These are phyloP conservation scores for Gonioctena quinquepunctata DNA, from an alignment of 1,140 invertebrate species.

Conservation along the genomic window DNA sequence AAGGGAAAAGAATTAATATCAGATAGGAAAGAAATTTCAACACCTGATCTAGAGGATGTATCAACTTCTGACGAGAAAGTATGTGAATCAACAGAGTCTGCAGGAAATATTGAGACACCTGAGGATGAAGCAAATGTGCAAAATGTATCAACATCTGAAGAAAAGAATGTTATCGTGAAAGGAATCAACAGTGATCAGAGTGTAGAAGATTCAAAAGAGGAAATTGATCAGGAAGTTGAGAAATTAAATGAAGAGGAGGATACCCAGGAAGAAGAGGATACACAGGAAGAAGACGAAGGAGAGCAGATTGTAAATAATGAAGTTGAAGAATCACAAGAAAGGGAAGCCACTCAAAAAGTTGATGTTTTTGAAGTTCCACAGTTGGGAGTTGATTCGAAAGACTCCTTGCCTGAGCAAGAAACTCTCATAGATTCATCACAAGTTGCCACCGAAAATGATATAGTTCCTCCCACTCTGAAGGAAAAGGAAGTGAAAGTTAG, in stretches of 20 bases:
- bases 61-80: too few species aligned
- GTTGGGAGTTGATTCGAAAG: background rate
- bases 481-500: conserved; percentile 3
- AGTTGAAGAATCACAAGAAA: background rate
- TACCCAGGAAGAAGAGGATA: background rate
- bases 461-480: background rate
- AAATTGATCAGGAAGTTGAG: background rate
- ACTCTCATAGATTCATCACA: background rate
- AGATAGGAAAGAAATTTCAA: too few species aligned
- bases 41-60: too few species aligned
- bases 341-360: background rate
- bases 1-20: too few species aligned
- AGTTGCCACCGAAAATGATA: background rate
- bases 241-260: background rate
- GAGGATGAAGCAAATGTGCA: background rate
- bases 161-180: too few species aligned
- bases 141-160: background rate
- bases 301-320: background rate
- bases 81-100: too few species aligned
- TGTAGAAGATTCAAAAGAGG: background rate
- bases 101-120: background rate
- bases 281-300: background rate
- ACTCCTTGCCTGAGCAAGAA: background rate
- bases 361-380: background rate
- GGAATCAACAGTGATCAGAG: too few species aligned